Conservation (phyloP, 92 coral and sea anemone species). For the Heliopora coerulea region DNA sequence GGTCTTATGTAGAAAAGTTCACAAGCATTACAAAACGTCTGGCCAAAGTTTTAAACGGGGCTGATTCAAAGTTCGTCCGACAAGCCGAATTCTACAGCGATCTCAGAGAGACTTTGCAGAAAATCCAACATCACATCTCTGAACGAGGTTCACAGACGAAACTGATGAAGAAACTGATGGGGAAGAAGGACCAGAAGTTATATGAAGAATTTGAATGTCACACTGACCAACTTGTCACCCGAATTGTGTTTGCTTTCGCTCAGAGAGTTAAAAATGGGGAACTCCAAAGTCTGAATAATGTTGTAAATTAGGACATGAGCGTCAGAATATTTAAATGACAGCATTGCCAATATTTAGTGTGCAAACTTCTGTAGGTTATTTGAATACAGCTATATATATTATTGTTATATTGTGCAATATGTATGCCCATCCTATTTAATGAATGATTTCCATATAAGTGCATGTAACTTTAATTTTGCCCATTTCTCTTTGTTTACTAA, state of each 20-base stretch:
- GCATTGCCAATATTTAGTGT: too few relatives aligned
- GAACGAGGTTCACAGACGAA: conserved; percentile 72
- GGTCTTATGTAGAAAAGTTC: conserved; percentile 77
- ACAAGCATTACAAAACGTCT: conserved; percentile 71
- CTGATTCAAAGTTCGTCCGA: conserved; percentile 75
- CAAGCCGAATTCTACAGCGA: conserved; percentile 94
- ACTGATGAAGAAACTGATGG: conserved; percentile 75
- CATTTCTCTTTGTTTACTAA: too few relatives aligned
- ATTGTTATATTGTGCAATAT: too few relatives aligned
- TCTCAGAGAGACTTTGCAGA: conserved; percentile 73
- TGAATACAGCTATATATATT: too few relatives aligned
- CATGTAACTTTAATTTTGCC: too few relatives aligned
- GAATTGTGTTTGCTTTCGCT: conserved; percentile 92
- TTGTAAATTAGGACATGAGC: too few relatives aligned
- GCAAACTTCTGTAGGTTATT: too few relatives aligned
- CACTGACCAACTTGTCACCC: conserved; percentile 74
- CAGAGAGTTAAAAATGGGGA: conserved; percentile 63
- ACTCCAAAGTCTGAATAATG: not conserved
- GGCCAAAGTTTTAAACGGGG: conserved; percentile 86
- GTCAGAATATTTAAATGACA: too few relatives aligned
- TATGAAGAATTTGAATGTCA: conserved; percentile 77
- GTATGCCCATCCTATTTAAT: too few relatives aligned
- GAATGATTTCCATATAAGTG: too few relatives aligned
- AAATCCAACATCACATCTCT: conserved; percentile 69
- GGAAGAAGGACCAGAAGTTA: conserved; percentile 77